These are phyloP conservation scores for Agonopterix arenella DNA, from an alignment of 2,888 invertebrate species.

Conservation along the genomic window DNA sequence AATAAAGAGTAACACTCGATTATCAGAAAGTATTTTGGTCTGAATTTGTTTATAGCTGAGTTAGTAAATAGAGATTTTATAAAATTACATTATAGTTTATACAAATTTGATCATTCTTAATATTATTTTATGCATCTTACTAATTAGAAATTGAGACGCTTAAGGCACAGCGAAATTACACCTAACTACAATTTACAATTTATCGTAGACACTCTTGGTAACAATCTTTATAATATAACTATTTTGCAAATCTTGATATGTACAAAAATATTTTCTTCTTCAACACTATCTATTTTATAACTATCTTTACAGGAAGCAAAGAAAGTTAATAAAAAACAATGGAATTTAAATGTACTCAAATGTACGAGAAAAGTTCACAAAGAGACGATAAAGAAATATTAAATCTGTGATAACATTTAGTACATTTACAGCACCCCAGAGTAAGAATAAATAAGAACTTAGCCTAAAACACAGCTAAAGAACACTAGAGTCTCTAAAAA, in stretches of 20 bases:
- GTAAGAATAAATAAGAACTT: slow-evolving; percentile 13
- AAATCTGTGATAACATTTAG: slow-evolving; percentile 21
- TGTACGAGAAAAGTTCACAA: background rate
- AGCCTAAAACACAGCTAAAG: slow-evolving; percentile 22
- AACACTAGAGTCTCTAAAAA: slow-evolving; percentile 21
- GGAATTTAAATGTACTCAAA: background rate
- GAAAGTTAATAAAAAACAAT: slow-evolving; percentile 6
- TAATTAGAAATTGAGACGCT: slow-evolving; percentile 73
- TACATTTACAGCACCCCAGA: slow-evolving; percentile 8
- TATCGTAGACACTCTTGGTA: slow-evolving; percentile 63
- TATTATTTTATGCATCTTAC: slow-evolving; percentile 47
- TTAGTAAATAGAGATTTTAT: slow-evolving; percentile 54
- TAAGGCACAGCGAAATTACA: slow-evolving; percentile 74
- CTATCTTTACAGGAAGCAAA: slow-evolving; percentile 20
- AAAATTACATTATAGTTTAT: slow-evolving; percentile 54
- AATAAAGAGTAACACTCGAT: too few species aligned
- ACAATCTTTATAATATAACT: slow-evolving; percentile 42
- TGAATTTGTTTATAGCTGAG: slow-evolving; percentile 23
- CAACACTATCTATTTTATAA: slow-evolving; percentile 45
- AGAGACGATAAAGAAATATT: slow-evolving; percentile 15
- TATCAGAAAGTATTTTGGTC: slow-evolving; percentile 27
- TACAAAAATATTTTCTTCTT: slow-evolving; percentile 70
- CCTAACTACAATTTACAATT: slow-evolving; percentile 53
- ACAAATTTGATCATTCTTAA: slow-evolving; percentile 58
- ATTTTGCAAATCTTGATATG: slow-evolving; percentile 70